A percentile compares a stretch with the other conserved stretches of the same genome.
Evolutionary conservation across 2,888 invertebrate species (phyloP).

Genomic region (Pimpla rufipes): DNA sequence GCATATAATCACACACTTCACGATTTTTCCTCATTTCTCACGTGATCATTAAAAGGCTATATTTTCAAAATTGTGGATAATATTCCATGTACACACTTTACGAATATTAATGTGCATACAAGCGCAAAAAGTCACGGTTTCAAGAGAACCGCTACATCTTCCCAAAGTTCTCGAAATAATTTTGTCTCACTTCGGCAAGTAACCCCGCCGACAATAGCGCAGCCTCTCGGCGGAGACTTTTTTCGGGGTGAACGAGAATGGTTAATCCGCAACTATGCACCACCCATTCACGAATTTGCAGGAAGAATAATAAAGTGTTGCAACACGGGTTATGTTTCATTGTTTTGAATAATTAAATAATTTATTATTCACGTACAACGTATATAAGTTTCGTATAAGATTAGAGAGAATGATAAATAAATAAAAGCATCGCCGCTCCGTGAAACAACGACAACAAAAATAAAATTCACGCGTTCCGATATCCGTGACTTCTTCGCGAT

Average conservation of each 20-base stretch:
- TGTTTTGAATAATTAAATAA: slow-evolving; percentile 57
- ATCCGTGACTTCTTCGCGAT: slow-evolving; percentile 33
- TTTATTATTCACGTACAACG: slow-evolving; percentile 61
- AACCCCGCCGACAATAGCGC: no score
- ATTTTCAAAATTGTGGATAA: not conserved
- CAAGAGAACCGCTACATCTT: no score
- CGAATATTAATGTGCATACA: no score
- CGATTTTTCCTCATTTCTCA: not conserved
- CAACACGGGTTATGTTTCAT: slow-evolving; percentile 46
- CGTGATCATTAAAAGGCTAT: not conserved
- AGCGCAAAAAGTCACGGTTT: no score
- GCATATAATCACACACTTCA: not conserved
- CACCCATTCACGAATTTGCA: slow-evolving; percentile 30
- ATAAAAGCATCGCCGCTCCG: not conserved
- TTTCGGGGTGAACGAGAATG: not conserved
- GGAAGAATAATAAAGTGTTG: slow-evolving; percentile 62
- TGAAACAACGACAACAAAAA: slow-evolving; percentile 9
- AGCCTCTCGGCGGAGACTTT: not conserved
- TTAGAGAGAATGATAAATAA: slow-evolving; percentile 40
- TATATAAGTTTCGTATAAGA: slow-evolving; percentile 15
- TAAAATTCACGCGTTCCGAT: slow-evolving; percentile 8
- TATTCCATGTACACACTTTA: not conserved
- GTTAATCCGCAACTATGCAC: not conserved
- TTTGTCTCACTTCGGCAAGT: no score
- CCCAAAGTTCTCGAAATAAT: no score